Base-by-base conservation (phyloP, 2,797 vertebrate species). In the Eutrigla gurnardus region DNA sequence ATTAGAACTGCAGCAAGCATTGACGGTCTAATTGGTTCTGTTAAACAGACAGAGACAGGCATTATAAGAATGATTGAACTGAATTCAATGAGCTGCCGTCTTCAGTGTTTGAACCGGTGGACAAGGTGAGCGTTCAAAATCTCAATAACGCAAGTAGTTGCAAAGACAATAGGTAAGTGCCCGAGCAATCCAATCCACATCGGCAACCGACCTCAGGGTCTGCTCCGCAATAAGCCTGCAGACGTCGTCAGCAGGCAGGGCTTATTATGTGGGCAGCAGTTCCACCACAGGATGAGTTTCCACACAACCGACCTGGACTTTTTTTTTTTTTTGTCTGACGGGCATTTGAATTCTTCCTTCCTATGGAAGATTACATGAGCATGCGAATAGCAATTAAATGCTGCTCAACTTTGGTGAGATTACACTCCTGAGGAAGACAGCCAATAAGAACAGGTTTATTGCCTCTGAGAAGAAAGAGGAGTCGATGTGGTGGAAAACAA, bases 331-430 rank as follows among this genome's bases (percentile, higher is more conserved):
- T 89, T 87, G 83, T 89, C 89, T 88, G 88, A 86, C 69, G 46
- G 86, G 83, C 87, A 88, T 93, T 93, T 87, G 77, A 92, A 91
- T 83, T 84, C 86, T 89, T 89, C 83, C 88, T 91, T 93, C 90
- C 87, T 90, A 83, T 89, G 85, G 90, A 88, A 89, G 89, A 93
- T 91, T 93, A 92, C 82, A 71, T 90, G 81, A 84, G 88, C 83
- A 83, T 78, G 77, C 76, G 42, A 89, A 91, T 73, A 88, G 90
- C 91, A 93, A 94, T 94, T 93, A 92, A 92, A 93, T 84, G 88
- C 88, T 83, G 87, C 89, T 92, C 84, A 90, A 89, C 81, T 90
- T 91, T 70, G 76, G 89, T 83, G 80, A 92, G 89, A 93, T 91
- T 92, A 88, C 84, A 77, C 80, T 90, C 85, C 70, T 61, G 86